Conservation (phyloP, 2,113 vertebrate genomes). For the Bos javanicus region DNA sequence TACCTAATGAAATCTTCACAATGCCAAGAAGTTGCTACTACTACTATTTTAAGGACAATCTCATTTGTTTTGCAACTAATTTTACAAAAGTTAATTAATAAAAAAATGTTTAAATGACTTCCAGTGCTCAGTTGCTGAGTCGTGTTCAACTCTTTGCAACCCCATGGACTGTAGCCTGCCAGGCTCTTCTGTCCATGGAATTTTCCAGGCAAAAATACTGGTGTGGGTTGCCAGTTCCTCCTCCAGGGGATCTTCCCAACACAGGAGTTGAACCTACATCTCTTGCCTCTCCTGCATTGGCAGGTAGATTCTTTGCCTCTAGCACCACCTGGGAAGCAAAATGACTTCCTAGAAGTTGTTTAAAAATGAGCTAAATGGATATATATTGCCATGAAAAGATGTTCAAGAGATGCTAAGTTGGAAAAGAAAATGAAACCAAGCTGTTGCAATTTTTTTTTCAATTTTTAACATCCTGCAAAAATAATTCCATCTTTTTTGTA, state of each 20-base stretch:
- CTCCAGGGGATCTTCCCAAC: background rate
- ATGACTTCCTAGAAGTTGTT: background rate
- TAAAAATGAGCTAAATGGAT: background rate
- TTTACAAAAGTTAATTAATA: background rate
- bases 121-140: background rate
- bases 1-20: background rate
- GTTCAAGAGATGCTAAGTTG: background rate
- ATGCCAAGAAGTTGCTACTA: background rate
- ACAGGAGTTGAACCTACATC: background rate
- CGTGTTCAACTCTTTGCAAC: background rate
- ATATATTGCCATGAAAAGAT: background rate
- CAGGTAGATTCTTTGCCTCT: background rate
- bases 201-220: background rate
- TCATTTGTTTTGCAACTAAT: background rate
- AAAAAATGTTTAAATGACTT: background rate
- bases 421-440: background rate
- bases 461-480: background rate
- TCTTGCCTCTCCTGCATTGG: background rate
- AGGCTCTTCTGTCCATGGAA: background rate
- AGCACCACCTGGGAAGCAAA: background rate
- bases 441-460: background rate
- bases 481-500: background rate
- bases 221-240: background rate
- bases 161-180: background rate
- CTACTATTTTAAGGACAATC: background rate